phyloP scores from a whole-genome alignment of 2,888 invertebrate species.

The Phorcus lineatus region DNA sequence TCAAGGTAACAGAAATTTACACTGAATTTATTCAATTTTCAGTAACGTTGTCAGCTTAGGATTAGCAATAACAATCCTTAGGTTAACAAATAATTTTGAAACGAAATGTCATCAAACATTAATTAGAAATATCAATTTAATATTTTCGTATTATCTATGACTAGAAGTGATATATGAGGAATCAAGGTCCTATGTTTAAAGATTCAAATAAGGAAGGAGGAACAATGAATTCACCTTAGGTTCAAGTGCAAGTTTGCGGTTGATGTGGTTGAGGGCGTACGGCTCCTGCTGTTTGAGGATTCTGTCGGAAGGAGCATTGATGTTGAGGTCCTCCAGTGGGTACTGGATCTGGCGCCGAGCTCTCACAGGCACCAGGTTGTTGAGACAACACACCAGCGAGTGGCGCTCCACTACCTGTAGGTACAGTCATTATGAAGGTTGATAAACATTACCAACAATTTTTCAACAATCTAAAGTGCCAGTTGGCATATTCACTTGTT shows the following conservation, averaged over 20 bases:
- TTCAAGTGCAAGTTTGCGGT: slow-evolving; percentile 74
- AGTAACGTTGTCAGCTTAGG: too few relatives aligned
- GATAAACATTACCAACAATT: too few relatives aligned
- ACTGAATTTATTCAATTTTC: too few relatives aligned
- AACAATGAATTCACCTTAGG: slow-evolving; percentile 66
- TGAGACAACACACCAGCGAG: slow-evolving; percentile 69
- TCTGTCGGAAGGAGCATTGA: slow-evolving; percentile 74
- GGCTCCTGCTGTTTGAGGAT: slow-evolving; percentile 66
- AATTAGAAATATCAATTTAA: too few relatives aligned
- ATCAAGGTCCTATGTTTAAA: neutral
- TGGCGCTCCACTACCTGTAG: slow-evolving; percentile 46
- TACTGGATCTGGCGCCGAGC: slow-evolving; percentile 74
- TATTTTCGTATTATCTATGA: too few relatives aligned
- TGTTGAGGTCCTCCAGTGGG: slow-evolving; percentile 67
- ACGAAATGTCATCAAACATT: too few relatives aligned
- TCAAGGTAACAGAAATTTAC: too few relatives aligned
- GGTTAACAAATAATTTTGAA: too few relatives aligned
- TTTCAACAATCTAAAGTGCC: neutral
- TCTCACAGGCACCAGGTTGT: slow-evolving; percentile 74
- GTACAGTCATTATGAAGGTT: neutral
- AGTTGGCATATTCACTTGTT: too few relatives aligned
- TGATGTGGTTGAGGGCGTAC: slow-evolving; percentile 74
- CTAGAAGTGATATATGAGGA: too few relatives aligned
- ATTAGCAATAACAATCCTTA: too few relatives aligned
- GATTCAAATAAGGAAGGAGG: too few relatives aligned